Conservation (phyloP, 2,113 vertebrate genomes). For the Platycercus adscitus region DNA sequence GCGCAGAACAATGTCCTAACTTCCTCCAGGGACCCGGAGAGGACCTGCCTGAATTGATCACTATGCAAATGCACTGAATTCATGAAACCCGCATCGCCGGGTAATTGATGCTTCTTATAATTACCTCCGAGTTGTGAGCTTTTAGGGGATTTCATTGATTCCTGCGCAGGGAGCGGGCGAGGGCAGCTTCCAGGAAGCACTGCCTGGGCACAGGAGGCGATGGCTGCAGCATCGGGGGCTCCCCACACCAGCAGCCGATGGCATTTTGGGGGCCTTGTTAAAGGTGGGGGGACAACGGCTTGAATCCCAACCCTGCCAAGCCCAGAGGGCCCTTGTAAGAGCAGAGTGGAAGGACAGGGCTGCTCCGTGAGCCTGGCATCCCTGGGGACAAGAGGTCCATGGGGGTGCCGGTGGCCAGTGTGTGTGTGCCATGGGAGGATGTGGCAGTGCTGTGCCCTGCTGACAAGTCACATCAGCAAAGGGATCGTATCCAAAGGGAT, state of each 20-base stretch:
- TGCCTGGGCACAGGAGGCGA: background rate
- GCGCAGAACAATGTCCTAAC: conserved; percentile 77
- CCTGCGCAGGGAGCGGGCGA: background rate
- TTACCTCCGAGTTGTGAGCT: conserved; percentile 80
- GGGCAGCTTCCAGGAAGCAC: conserved; percentile 1
- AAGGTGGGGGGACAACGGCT: background rate
- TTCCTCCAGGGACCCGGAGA: conserved; percentile 64
- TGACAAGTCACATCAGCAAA: fast-evolving
- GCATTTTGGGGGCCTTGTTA: background rate
- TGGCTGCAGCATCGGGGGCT: fast-evolving
- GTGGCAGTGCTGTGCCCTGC: background rate
- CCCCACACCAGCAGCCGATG: background rate
- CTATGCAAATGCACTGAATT: conserved; percentile 83
- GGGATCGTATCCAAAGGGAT: background rate
- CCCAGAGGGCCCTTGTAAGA: background rate
- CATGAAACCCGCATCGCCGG: conserved; percentile 71
- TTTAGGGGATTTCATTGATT: conserved; percentile 78
- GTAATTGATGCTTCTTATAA: conserved; percentile 82
- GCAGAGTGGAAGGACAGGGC: background rate
- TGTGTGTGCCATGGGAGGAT: background rate
- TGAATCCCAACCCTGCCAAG: background rate
- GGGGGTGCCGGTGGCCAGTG: background rate
- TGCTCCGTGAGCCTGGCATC: background rate
- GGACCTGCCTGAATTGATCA: conserved; percentile 73
- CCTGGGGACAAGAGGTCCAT: fast-evolving